These are phyloP conservation scores for Podotricha telesiphe DNA, from an alignment of 2,888 invertebrate genomes.

Conservation along the genomic window DNA sequence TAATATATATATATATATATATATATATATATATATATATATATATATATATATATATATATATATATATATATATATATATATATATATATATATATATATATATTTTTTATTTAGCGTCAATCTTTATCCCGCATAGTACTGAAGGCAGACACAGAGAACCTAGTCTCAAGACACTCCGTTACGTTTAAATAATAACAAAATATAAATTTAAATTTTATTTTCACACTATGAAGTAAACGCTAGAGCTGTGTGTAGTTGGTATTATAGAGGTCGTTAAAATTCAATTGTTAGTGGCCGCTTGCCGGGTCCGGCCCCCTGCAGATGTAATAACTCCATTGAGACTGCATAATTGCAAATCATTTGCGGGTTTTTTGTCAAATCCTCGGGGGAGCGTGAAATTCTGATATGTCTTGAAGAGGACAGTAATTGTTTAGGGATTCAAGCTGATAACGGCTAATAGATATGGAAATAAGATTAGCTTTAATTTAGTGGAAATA, in stretches of 20 bases:
- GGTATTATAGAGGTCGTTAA: slow-evolving; percentile 77
- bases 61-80: too few relatives aligned
- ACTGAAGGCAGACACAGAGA: too few relatives aligned
- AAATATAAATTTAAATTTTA: neutral
- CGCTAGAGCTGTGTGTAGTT: slow-evolving; percentile 53
- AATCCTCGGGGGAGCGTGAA: slow-evolving; percentile 49
- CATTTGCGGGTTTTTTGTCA: slow-evolving; percentile 77
- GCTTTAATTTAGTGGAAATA: neutral
- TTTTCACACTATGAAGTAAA: slow-evolving; percentile 26
- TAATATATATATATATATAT: too few relatives aligned
- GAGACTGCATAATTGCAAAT: slow-evolving; percentile 82
- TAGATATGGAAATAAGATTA: slow-evolving; percentile 18
- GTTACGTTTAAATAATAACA: too few relatives aligned
- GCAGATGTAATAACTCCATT: slow-evolving; percentile 80
- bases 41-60: too few relatives aligned
- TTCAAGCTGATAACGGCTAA: slow-evolving; percentile 22
- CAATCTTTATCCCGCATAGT: too few relatives aligned
- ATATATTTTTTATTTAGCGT: too few relatives aligned
- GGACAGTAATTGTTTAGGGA: slow-evolving; percentile 30
- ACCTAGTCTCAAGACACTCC: too few relatives aligned
- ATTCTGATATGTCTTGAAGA: slow-evolving; percentile 45
- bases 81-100: too few relatives aligned
- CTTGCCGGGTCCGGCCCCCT: slow-evolving; percentile 64
- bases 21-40: too few relatives aligned
- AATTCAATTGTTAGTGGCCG: slow-evolving; percentile 80